These are phyloP conservation scores for Patagioenas fasciata DNA, from an alignment of 2,113 vertebrate genomes.

Conservation along the genomic window DNA sequence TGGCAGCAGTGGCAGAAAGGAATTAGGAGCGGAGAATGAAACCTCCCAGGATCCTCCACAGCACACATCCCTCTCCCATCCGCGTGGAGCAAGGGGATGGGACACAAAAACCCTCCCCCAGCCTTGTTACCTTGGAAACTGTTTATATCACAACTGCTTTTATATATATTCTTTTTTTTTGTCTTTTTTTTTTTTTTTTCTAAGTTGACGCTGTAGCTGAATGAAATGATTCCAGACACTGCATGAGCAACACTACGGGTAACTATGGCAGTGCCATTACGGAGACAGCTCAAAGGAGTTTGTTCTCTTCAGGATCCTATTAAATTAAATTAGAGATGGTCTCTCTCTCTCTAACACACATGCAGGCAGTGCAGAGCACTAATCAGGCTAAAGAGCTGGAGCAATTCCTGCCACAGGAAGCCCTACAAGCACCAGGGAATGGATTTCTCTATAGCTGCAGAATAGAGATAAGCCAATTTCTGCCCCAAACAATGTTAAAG, in stretches of 20 bases:
- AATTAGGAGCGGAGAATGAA: slow-evolving; percentile 69
- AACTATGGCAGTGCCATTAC: slow-evolving; percentile 83
- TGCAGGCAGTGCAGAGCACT: not conserved
- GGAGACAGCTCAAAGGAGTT: slow-evolving; percentile 77
- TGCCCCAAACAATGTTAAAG: slow-evolving; percentile 7
- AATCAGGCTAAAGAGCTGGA: not conserved
- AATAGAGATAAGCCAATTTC: slow-evolving; percentile 39
- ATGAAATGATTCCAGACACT: slow-evolving; percentile 73
- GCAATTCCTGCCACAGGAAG: slow-evolving; percentile 32
- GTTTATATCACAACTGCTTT: slow-evolving; percentile 79
- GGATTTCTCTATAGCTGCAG: slow-evolving; percentile 18
- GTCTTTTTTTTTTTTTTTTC: not conserved
- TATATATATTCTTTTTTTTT: slow-evolving; percentile 13
- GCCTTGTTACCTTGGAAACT: slow-evolving; percentile 80
- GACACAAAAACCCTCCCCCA: slow-evolving; percentile 72
- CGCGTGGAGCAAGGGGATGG: slow-evolving; percentile 65
- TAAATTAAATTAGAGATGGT: slow-evolving; percentile 73
- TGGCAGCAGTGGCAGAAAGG: slow-evolving; percentile 79
- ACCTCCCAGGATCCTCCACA: slow-evolving; percentile 78
- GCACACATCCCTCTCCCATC: slow-evolving; percentile 64
- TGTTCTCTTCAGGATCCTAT: slow-evolving; percentile 63
- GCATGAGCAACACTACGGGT: slow-evolving; percentile 69
- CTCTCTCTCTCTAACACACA: not conserved
- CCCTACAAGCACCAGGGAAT: not conserved
- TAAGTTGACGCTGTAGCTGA: slow-evolving; percentile 26